Conservation (phyloP, 1,140 invertebrate genomes). For the Drosophila ananassae region DNA sequence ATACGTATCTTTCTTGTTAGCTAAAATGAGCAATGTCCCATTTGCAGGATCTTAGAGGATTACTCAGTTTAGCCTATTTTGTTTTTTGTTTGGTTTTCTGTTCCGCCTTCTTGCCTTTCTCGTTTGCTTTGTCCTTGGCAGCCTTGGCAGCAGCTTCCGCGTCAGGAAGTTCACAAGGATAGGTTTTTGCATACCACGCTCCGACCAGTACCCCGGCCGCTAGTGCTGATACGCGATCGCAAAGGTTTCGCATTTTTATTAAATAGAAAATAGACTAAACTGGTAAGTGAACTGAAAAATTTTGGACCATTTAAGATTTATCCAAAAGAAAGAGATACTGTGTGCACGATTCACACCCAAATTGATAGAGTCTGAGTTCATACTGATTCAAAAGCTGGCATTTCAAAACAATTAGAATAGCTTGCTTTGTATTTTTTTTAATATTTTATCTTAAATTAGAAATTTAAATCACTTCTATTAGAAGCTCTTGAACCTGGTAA, state of each 20-base stretch:
- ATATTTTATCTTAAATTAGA: background rate
- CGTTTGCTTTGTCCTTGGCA: constrained; percentile 1
- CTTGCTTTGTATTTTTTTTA: background rate
- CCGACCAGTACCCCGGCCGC: constrained; percentile 12
- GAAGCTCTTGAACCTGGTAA: background rate
- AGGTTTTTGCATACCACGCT: constrained; percentile 20
- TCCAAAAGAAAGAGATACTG: background rate
- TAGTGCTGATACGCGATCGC: constrained; percentile 16
- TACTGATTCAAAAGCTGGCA: too few relatives aligned
- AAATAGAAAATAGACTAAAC: background rate
- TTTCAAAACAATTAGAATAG: background rate
- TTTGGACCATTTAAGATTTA: background rate
- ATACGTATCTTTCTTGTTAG: constrained; percentile 9
- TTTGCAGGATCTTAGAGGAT: background rate
- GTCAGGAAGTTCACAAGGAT: background rate
- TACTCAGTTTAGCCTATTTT: constrained; percentile 11
- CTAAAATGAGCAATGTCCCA: background rate
- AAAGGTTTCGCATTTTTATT: constrained; percentile 18
- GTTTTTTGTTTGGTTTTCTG: background rate
- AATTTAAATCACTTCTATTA: background rate
- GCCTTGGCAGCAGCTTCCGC: background rate
- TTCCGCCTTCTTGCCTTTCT: background rate
- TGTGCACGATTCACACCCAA: background rate
- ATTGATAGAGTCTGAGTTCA: background rate
- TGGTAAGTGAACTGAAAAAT: constrained; percentile 7